A percentile compares a stretch with the other conserved stretches of the same genome.
These are phyloP conservation scores for Clarias platycephalus DNA, from an alignment of 2,797 vertebrate genomes.

Conservation along the genomic window DNA sequence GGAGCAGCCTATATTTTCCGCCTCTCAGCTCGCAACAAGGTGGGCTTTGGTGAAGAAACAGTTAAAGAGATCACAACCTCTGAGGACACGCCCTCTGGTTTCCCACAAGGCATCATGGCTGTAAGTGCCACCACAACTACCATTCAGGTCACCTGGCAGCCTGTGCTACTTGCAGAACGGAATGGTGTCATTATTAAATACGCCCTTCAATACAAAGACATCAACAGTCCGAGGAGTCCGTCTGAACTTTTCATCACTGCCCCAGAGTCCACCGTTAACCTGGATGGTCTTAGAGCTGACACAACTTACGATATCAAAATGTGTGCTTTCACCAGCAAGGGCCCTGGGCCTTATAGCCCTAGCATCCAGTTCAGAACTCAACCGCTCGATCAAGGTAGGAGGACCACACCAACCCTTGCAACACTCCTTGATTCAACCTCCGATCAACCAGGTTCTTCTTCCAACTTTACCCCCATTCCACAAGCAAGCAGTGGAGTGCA, in stretches of 20 bases:
- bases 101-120: conserved; percentile 89
- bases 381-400: conserved; percentile 99
- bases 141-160: conserved; percentile 92
- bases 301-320: conserved; percentile 99
- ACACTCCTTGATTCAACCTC: conserved; percentile 59
- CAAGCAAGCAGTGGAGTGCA: conserved; percentile 52
- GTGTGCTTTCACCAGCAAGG: conserved; percentile 99
- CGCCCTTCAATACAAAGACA: conserved; percentile 95
- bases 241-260: conserved; percentile 91
- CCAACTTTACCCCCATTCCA: conserved; percentile 72
- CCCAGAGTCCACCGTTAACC: conserved; percentile 86
- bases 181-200: conserved; percentile 94
- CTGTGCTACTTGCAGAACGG: conserved; percentile 86
- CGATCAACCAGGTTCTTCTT: conserved; percentile 60
- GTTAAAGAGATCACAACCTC: conserved; percentile 92
- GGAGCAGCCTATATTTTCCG: conserved; percentile 92
- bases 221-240: conserved; percentile 93
- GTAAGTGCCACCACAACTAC: conserved; percentile 90
- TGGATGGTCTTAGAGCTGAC: conserved; percentile 95
- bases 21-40: conserved; percentile 95
- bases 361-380: conserved; percentile 99
- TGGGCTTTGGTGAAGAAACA: conserved; percentile 97
- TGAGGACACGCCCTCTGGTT: conserved; percentile 92
- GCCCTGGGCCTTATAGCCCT: conserved; percentile 98
- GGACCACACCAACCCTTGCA: conserved; percentile 74